These are phyloP conservation scores for Ctenomys sociabilis DNA, from an alignment of 2,113 vertebrate species.

Conservation along the genomic window DNA sequence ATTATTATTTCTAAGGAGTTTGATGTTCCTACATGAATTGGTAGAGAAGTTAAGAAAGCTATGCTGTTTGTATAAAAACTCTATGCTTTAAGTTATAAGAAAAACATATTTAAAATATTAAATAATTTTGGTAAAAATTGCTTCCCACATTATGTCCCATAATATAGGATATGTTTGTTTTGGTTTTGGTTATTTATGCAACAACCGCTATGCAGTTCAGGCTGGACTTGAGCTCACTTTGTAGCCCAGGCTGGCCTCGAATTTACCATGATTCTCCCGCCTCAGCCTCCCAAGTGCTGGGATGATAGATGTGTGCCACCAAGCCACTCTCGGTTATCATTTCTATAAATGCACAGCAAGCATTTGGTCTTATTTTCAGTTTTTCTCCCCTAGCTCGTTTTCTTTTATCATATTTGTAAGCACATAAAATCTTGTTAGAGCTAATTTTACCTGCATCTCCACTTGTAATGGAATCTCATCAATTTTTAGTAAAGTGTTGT, in stretches of 20 bases:
- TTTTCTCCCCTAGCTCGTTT: not conserved
- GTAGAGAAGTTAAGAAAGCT: too few species aligned
- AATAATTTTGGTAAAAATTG: constrained; percentile 21
- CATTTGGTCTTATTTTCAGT: not conserved
- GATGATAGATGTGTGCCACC: too few species aligned
- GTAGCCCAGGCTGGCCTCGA: too few species aligned
- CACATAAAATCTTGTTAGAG: not conserved
- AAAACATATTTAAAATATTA: constrained; percentile 44
- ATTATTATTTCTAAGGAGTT: not conserved
- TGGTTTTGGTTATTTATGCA: too few species aligned
- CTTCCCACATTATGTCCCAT: not conserved
- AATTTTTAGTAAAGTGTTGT: not conserved
- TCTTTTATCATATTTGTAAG: not conserved
- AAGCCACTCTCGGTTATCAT: not conserved
- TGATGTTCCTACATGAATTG: not conserved
- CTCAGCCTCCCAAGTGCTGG: too few species aligned
- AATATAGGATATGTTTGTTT: not conserved
- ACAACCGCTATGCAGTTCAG: too few species aligned
- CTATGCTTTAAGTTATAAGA: not conserved
- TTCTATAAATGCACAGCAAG: not conserved
- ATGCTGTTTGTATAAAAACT: not conserved
- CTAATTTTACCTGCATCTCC: not conserved
- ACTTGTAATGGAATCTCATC: not conserved
- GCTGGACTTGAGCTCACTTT: too few species aligned
- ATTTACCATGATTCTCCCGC: too few species aligned